Conservation (phyloP, 2,797 vertebrate species). For the Manis pentadactyla region DNA sequence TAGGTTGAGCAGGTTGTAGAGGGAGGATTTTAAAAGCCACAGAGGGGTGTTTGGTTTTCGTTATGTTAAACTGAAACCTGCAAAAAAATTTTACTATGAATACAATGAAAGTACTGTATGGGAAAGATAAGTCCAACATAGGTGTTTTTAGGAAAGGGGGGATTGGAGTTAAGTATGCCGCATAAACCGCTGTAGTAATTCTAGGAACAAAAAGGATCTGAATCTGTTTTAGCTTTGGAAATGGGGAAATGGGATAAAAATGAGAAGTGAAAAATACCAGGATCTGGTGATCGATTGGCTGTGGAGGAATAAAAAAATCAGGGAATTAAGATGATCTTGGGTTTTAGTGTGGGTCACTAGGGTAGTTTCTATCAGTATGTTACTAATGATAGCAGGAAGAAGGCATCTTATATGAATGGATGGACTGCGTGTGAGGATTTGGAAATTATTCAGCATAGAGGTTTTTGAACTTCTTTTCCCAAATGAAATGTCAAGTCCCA, state of each 20-base stretch:
- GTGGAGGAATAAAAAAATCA: not conserved
- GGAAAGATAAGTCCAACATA: not conserved
- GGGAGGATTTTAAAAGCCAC: not conserved
- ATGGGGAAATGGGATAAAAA: not conserved
- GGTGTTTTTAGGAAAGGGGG: not conserved
- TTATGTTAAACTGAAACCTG: not conserved
- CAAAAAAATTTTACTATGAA: not conserved
- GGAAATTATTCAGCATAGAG: not conserved
- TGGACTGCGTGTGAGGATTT: not conserved
- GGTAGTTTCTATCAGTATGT: not conserved
- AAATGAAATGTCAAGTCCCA: not conserved
- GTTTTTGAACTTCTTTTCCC: not conserved
- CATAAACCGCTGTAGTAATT: not conserved
- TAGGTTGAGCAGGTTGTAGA: not conserved
- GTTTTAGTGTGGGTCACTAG: not conserved
- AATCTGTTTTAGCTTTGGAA: slow-evolving; percentile 17
- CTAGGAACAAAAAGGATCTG: not conserved
- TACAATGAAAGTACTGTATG: not conserved
- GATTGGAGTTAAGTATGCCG: not conserved
- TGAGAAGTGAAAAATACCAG: not conserved
- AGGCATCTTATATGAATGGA: not conserved
- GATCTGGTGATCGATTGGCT: not conserved
- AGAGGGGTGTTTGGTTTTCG: not conserved
- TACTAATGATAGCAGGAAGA: not conserved
- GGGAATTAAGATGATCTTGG: not conserved